Percentiles rank a stretch among this genome's conserved stretches.
phyloP scores from a whole-genome alignment of 1,140 invertebrate genomes.

The Calosoma granatense region DNA sequence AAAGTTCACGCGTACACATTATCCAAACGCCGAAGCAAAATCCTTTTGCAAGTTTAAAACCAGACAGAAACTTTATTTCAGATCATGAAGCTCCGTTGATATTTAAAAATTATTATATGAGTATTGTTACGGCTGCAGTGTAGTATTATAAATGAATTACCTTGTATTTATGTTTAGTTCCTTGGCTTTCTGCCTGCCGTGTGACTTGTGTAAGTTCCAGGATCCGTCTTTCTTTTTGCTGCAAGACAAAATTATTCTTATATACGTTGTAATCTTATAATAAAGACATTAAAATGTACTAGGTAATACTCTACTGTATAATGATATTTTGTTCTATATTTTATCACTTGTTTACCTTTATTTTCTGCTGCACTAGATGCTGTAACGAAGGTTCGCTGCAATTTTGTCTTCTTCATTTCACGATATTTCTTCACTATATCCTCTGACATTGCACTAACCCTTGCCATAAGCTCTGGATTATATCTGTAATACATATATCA shows the following conservation, averaged over 20 bases:
- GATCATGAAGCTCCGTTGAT: constrained; percentile 56
- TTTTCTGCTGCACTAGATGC: constrained; percentile 51
- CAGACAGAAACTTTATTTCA: constrained; percentile 62
- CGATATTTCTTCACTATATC: constrained; percentile 49
- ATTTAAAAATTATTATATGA: constrained; percentile 59
- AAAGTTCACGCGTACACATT: constrained; percentile 36
- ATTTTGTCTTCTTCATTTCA: constrained; percentile 43
- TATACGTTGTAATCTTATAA: background rate
- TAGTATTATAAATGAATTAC: too few relatives aligned
- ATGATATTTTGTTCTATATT: too few relatives aligned
- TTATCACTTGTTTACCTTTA: too few relatives aligned
- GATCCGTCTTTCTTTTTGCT: background rate
- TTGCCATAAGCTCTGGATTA: constrained; percentile 64
- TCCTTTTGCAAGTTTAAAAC: constrained; percentile 52
- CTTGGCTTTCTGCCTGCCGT: background rate
- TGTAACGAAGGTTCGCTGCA: constrained; percentile 52
- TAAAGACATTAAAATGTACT: too few relatives aligned
- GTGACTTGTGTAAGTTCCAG: background rate
- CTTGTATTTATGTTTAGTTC: too few relatives aligned
- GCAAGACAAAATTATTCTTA: background rate
- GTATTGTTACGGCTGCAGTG: constrained; percentile 28
- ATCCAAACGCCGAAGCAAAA: constrained; percentile 44
- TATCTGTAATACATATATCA: constrained; percentile 30
- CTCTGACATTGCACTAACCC: constrained; percentile 59
- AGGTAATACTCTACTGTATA: too few relatives aligned